Evolutionary conservation across 2,113 vertebrate species (phyloP).

Genomic region (Lynx canadensis): DNA sequence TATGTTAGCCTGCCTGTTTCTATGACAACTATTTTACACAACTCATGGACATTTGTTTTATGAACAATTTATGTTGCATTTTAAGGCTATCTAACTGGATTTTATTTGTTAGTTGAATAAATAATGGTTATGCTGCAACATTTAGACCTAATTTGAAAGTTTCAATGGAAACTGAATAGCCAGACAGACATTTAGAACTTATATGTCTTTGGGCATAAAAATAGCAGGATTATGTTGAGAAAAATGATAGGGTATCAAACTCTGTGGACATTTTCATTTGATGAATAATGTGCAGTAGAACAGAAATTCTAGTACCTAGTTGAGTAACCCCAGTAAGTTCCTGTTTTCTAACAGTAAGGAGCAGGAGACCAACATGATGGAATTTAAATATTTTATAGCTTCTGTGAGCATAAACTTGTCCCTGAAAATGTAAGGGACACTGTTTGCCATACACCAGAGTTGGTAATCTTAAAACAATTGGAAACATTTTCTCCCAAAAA

Average conservation of each 20-base stretch:
- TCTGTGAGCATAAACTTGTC: neutral
- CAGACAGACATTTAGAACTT: neutral
- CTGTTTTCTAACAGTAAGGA: conserved; percentile 25
- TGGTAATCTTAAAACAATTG: conserved; percentile 42
- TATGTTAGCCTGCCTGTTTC: neutral
- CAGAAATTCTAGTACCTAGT: neutral
- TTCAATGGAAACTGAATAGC: neutral
- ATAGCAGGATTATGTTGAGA: neutral
- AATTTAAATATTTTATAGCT: neutral
- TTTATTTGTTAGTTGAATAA: conserved; percentile 40
- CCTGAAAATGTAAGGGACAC: neutral
- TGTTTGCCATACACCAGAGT: neutral
- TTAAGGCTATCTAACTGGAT: neutral
- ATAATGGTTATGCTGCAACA: neutral
- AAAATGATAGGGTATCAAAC: neutral
- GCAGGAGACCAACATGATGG: neutral
- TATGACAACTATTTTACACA: neutral
- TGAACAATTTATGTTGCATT: neutral
- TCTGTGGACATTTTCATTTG: neutral
- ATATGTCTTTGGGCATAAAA: neutral
- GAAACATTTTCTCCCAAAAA: neutral
- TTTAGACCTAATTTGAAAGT: neutral
- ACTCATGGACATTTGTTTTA: neutral
- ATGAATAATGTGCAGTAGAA: neutral
- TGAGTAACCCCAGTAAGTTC: neutral